phyloP scores from a whole-genome alignment of 1,140 invertebrate species.

The Caenorhabditis inopinata region DNA sequence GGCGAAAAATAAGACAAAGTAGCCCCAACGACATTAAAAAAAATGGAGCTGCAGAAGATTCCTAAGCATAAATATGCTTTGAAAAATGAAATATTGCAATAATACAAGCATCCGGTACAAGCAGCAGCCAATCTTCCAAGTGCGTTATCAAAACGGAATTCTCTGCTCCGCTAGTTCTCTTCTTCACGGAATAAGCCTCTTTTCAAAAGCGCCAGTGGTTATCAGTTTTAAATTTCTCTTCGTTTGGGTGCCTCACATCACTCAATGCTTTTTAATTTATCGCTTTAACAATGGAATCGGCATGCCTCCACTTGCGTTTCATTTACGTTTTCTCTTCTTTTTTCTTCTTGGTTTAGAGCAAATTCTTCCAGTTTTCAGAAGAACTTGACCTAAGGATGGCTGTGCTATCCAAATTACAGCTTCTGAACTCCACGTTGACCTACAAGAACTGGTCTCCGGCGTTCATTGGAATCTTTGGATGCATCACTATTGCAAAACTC shows the following conservation, averaged over 20 bases:
- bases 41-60: too few relatives aligned
- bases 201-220: slow-evolving; percentile 15
- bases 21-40: too few relatives aligned
- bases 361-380: neutral
- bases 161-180: neutral
- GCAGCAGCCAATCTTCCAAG: neutral
- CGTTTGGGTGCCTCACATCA: slow-evolving; percentile 13
- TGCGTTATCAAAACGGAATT: slow-evolving; percentile 21
- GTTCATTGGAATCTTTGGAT: neutral
- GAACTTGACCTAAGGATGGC: neutral
- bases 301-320: neutral
- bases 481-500: neutral
- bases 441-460: slow-evolving; percentile 21
- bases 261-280: slow-evolving; percentile 22
- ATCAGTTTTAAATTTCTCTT: neutral
- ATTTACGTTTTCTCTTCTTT: neutral
- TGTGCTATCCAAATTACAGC: neutral
- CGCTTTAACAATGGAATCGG: neutral
- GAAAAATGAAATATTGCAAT: neutral
- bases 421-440: neutral
- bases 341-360: too few relatives aligned
- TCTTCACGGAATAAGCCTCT: slow-evolving; percentile 25
- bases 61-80: too few relatives aligned
- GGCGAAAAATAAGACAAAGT: too few relatives aligned
- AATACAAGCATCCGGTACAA: neutral